Evolutionary conservation across 2,888 invertebrate genomes (phyloP).

Genomic region (Cephonodes hylas): DNA sequence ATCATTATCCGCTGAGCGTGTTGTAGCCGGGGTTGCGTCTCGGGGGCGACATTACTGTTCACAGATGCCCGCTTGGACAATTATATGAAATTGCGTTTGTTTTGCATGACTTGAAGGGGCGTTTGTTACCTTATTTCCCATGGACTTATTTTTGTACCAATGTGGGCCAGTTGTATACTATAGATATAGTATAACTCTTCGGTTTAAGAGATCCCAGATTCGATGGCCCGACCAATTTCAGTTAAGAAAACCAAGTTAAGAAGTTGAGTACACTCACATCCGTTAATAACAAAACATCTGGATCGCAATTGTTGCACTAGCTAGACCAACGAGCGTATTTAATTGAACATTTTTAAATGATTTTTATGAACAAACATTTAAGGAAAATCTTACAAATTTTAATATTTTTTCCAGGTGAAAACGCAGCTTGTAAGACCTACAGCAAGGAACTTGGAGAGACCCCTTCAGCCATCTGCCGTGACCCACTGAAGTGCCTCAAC

Average conservation of each 20-base stretch:
- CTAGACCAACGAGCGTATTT: too few species aligned
- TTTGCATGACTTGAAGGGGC: not conserved
- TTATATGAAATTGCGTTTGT: not conserved
- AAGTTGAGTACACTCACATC: too few species aligned
- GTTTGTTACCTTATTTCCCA: too few species aligned
- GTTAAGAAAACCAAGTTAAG: too few species aligned
- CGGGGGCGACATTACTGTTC: not conserved
- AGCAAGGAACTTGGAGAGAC: conserved; percentile 71
- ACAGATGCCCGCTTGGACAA: not conserved
- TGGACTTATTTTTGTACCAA: too few species aligned
- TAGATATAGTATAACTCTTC: too few species aligned
- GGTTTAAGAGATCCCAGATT: too few species aligned
- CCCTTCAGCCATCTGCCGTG: conserved; percentile 64
- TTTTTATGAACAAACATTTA: not conserved
- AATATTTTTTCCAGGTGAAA: conserved; percentile 44
- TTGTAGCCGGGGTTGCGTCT: not conserved
- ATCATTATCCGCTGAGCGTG: not conserved
- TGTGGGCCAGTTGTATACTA: too few species aligned
- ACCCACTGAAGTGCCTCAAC: conserved; percentile 53
- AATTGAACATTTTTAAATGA: not conserved
- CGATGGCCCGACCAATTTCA: too few species aligned
- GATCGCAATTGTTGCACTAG: not conserved
- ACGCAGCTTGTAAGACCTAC: conserved; percentile 62
- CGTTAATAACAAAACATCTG: not conserved
- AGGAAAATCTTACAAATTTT: too few species aligned